Base-by-base conservation (phyloP, 35 echinoderm and acorn worm genomes). In the Acanthaster planci region DNA sequence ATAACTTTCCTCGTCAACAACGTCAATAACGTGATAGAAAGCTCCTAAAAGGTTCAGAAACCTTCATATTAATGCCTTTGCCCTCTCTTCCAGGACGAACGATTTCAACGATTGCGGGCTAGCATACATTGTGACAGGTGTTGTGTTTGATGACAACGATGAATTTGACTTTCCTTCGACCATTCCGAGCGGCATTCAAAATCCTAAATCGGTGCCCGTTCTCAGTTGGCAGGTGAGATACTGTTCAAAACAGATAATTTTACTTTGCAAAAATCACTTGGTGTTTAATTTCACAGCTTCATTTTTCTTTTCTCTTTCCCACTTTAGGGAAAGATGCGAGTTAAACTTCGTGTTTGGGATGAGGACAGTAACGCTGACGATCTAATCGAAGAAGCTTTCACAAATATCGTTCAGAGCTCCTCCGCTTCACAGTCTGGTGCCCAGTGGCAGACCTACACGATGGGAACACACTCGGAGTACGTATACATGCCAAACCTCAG, bases 401-500 rank as follows among this genome's bases (percentile, higher is more conserved):
- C 30, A 26, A 72, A 72, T 26, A 72, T 72, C 64, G 64, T 26
- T 5, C 64, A 72, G 30, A 29, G 19, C 2, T 26, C 64, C 22
- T 26, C 29, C 64, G 19, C 34, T 26, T 72, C 64, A 34, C 64
- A 72, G 64, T 72, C 64, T 5, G 30, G 64, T 72, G 64, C 64
- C 23, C 64, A 72, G 34, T 72, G 64, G 64, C 26, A 26, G 30
- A 34, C 22, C 26, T 72, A 72, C 64, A 23, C 2, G 12, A 72
- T 72, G 64, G 64, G 64, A 72, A 72, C 64, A 35, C 64, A 72
- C 64, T 14, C 64, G 23, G 26, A 72, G 64, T 72, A 72, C 14
- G n/a, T 21, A 59, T 18, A n/a, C 56, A 59, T 72, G 7, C 42
- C 42, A 47, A 47, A 12, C 12, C 12, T 47, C 42, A 47, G 42